These are phyloP conservation scores for Rhegmatorhina hoffmannsi DNA, from an alignment of 2,113 vertebrate species.

Conservation along the genomic window DNA sequence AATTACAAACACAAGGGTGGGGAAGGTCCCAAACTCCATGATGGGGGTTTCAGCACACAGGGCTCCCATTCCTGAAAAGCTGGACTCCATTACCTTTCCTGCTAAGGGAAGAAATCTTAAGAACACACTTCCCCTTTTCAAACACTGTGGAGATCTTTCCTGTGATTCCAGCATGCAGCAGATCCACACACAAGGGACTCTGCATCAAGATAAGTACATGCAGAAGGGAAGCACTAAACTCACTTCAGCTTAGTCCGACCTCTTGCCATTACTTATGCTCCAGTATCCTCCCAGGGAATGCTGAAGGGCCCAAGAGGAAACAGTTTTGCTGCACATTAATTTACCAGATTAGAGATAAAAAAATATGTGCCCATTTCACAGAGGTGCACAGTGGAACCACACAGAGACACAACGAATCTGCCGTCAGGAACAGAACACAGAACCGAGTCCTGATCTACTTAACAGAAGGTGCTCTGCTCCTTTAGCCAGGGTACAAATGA, in stretches of 20 bases:
- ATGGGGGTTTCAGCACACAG: neutral
- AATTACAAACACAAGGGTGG: neutral
- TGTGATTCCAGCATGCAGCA: neutral
- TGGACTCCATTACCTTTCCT: neutral
- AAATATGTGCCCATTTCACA: neutral
- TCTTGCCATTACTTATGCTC: neutral
- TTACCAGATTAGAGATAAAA: neutral
- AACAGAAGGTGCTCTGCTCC: neutral
- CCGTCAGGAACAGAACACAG: neutral
- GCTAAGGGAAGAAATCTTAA: neutral
- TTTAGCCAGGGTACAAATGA: neutral
- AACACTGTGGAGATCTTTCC: fast-evolving
- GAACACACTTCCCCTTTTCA: neutral
- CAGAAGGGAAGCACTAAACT: neutral
- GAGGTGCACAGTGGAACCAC: neutral
- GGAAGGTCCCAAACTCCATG: fast-evolving
- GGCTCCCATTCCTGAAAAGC: neutral
- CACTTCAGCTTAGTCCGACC: neutral
- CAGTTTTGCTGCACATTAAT: neutral
- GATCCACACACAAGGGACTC: neutral
- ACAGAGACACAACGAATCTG: neutral
- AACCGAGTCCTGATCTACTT: neutral
- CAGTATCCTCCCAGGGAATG: neutral
- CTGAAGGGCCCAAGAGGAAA: neutral
- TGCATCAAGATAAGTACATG: neutral